Percentiles rank a stretch among this genome's conserved stretches.
These are phyloP conservation scores for Pycnomerus fuliginosus DNA, from an alignment of 2,888 invertebrate genomes.

Conservation along the genomic window DNA sequence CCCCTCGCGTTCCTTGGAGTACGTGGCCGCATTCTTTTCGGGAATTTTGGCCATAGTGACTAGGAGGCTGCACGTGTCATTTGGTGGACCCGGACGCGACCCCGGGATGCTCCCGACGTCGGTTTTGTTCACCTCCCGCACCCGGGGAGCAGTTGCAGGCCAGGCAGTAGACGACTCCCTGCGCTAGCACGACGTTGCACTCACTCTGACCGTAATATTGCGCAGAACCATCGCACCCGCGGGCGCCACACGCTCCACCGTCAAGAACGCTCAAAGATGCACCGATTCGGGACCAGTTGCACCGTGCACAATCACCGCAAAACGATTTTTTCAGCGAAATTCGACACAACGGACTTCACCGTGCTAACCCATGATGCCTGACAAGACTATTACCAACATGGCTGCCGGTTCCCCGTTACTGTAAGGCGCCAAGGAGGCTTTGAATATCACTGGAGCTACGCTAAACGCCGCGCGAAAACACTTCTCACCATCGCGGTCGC, in stretches of 20 bases:
- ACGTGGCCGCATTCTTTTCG: constrained; percentile 71
- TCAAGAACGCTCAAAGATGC: constrained; percentile 42
- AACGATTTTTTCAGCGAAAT: constrained; percentile 34
- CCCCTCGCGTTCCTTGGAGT: constrained; percentile 74
- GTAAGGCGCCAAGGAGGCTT: constrained; percentile 46
- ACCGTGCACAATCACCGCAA: constrained; percentile 32
- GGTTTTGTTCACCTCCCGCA: constrained; percentile 50
- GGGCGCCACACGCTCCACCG: constrained; percentile 44
- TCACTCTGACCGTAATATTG: constrained; percentile 52
- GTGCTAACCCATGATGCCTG: constrained; percentile 54
- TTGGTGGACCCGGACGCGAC: constrained; percentile 45
- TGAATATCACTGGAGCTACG: constrained; percentile 5
- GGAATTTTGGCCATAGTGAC: constrained; percentile 62
- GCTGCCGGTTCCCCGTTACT: constrained; percentile 54
- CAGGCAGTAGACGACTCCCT: constrained; percentile 54
- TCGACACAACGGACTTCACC: constrained; percentile 41
- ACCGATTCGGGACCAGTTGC: constrained; percentile 34
- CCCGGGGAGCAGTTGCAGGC: constrained; percentile 45
- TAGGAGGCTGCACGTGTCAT: constrained; percentile 51
- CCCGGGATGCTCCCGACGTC: constrained; percentile 47
- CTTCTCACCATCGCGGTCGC: constrained; percentile 1
- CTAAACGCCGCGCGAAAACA: constrained; percentile 5
- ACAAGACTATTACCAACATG: constrained; percentile 53
- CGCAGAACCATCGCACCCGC: constrained; percentile 53
- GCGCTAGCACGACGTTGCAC: constrained; percentile 55